Conservation (phyloP, 2,888 invertebrate species). For the Ophion ellenae region DNA sequence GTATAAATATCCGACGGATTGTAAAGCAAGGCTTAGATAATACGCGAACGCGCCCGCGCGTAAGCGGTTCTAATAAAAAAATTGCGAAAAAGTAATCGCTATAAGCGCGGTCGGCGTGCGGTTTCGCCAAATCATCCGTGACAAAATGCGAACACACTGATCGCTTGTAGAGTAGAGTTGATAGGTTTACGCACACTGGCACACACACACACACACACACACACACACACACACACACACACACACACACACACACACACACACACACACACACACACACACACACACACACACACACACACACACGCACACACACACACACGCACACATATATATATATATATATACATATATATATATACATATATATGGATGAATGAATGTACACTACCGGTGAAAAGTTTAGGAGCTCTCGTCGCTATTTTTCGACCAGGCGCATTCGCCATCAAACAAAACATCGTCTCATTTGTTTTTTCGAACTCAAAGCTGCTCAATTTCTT, state of each 20-base stretch:
- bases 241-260: too few species aligned
- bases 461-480: background rate
- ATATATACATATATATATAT: too few species aligned
- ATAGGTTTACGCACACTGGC: slow-evolving; percentile 13
- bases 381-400: background rate
- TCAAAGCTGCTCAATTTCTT: background rate
- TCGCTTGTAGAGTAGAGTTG: slow-evolving; percentile 45
- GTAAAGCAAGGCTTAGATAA: slow-evolving; percentile 45
- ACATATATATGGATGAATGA: too few species aligned
- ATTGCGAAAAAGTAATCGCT: slow-evolving; percentile 46
- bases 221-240: too few species aligned
- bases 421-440: background rate
- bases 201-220: too few species aligned
- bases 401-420: background rate
- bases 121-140: slow-evolving; percentile 67
- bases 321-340: too few species aligned
- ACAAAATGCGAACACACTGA: slow-evolving; percentile 67
- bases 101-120: slow-evolving; percentile 44
- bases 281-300: too few species aligned
- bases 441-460: background rate
- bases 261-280: too few species aligned
- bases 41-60: slow-evolving; percentile 39
- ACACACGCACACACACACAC: too few species aligned
- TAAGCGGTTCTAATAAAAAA: slow-evolving; percentile 28
- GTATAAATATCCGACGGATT: slow-evolving; percentile 6